Percentiles rank a stretch among this genome's conserved stretches.
Evolutionary conservation across 2,797 vertebrate genomes (phyloP).

Genomic region (Lates japonicus): DNA sequence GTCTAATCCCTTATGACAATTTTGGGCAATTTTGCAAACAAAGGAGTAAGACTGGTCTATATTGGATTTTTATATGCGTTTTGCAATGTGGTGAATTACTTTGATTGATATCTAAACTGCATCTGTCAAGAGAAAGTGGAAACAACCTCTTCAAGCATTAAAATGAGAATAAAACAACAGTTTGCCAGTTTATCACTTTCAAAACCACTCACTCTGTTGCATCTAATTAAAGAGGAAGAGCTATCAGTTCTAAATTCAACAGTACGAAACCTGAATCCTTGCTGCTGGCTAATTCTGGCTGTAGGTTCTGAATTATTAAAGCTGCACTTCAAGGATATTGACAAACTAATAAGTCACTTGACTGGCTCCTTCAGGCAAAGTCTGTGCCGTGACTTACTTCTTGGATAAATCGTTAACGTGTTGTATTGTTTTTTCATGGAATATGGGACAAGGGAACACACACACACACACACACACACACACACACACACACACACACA

Average conservation of each 20-base stretch:
- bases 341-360: constrained; percentile 37
- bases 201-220: neutral
- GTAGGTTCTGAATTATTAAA: constrained; percentile 66
- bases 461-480: constrained; percentile 5
- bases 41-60: neutral
- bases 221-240: constrained; percentile 41
- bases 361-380: constrained; percentile 35
- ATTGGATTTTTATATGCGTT: too few species aligned
- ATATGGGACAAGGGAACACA: neutral
- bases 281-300: constrained; percentile 5
- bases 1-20: neutral
- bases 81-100: too few species aligned
- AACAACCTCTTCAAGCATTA: neutral
- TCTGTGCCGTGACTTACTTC: neutral
- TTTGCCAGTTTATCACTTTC: neutral
- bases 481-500: neutral
- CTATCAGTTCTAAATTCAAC: neutral
- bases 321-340: constrained; percentile 47
- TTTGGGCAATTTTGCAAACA: neutral
- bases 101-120: too few species aligned
- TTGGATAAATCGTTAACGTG: constrained; percentile 48
- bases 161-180: neutral
- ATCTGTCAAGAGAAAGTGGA: neutral
- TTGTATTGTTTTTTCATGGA: constrained; percentile 3
- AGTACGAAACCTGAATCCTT: constrained; percentile 32